These are phyloP conservation scores for Callipepla californica DNA, from an alignment of 2,113 vertebrate species.

Conservation along the genomic window DNA sequence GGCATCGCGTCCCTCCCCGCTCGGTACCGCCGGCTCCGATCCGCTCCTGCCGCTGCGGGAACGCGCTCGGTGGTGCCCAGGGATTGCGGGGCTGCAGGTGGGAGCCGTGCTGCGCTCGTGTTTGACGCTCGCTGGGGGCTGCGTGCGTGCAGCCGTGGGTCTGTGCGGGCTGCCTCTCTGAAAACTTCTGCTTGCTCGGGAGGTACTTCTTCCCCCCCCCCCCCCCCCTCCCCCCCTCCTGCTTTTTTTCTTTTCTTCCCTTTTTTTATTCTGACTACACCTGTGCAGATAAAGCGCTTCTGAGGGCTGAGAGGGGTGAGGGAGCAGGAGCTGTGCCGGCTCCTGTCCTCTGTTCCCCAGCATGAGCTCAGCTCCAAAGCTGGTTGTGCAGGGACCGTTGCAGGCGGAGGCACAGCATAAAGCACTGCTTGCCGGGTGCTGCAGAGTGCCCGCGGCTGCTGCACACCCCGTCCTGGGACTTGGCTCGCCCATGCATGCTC, in stretches of 20 bases:
- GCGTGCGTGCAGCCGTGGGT: accelerated
- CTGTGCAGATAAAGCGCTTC: background rate
- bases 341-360: background rate
- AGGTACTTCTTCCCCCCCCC: background rate
- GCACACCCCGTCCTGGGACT: background rate
- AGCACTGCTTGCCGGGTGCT: background rate
- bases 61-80: accelerated
- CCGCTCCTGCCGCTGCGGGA: background rate
- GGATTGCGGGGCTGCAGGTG: background rate
- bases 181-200: background rate
- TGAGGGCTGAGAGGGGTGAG: background rate
- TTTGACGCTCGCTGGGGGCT: accelerated
- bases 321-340: background rate
- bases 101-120: accelerated
- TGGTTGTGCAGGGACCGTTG: background rate
- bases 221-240: no score
- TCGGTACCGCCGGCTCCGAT: background rate
- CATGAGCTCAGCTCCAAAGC: background rate
- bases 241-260: background rate
- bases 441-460: background rate
- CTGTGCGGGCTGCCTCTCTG: accelerated
- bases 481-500: background rate
- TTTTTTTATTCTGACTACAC: background rate
- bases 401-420: background rate
- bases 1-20: background rate